Evolutionary conservation across 2,797 vertebrate genomes (phyloP).

Genomic region (Psittacula echo): DNA sequence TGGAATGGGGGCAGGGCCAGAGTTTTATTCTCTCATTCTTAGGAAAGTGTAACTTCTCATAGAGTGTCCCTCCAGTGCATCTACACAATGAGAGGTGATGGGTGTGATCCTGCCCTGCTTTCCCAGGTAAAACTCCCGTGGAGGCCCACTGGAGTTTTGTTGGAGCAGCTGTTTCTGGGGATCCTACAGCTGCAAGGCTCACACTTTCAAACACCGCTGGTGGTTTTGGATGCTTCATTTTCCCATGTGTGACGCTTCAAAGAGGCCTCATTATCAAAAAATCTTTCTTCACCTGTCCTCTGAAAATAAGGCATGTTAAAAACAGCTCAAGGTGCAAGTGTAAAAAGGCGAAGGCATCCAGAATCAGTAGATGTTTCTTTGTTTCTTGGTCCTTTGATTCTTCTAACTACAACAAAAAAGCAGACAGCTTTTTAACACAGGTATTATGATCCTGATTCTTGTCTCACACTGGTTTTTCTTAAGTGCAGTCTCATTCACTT

Average conservation of each 20-base stretch:
- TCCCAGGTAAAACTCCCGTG: neutral
- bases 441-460: slow-evolving; percentile 22
- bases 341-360: neutral
- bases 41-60: slow-evolving; percentile 4
- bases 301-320: slow-evolving; percentile 24
- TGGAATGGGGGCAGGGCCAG: neutral
- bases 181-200: neutral
- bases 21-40: neutral
- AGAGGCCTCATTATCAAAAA: neutral
- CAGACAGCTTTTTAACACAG: slow-evolving; percentile 45
- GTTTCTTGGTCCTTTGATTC: neutral
- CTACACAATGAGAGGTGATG: neutral
- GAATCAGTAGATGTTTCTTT: neutral
- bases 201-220: neutral
- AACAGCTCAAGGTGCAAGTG: neutral
- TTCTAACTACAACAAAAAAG: slow-evolving; percentile 21
- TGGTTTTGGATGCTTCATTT: slow-evolving; percentile 39
- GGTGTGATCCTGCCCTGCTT: neutral
- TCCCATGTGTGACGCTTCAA: neutral
- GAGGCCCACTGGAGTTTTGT: neutral
- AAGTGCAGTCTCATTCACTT: neutral
- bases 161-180: neutral
- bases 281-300: neutral
- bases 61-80: neutral
- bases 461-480: neutral